A percentile compares a stretch with the other conserved stretches of the same genome.
Conservation (phyloP, 1,140 invertebrate genomes). For the Scylla paramamosain region DNA sequence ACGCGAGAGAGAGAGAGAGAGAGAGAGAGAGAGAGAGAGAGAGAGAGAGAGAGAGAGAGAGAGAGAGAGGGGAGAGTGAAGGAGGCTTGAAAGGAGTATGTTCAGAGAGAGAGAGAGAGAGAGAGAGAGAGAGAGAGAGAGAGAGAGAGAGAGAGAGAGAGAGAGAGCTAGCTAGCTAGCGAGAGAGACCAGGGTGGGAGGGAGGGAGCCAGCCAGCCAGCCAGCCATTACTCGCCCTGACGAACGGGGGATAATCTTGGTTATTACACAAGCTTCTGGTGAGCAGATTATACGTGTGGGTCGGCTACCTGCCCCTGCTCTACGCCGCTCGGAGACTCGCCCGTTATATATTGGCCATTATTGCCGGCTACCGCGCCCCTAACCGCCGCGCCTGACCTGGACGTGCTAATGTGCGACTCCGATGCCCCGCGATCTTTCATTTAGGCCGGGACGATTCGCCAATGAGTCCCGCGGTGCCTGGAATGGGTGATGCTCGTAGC, state of each 20-base stretch:
- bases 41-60: neutral
- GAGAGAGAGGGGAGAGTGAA: too few relatives aligned
- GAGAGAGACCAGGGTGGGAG: neutral
- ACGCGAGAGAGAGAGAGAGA: neutral
- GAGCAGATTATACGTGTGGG: constrained; percentile 62
- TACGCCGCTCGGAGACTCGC: constrained; percentile 51
- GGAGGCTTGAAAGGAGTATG: neutral
- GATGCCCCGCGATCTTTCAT: constrained; percentile 54
- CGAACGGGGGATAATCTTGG: constrained; percentile 60
- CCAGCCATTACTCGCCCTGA: constrained; percentile 52
- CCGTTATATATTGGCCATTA: constrained; percentile 62
- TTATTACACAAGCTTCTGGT: constrained; percentile 68
- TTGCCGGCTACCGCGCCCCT: constrained; percentile 65
- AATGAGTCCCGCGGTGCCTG: too few relatives aligned
- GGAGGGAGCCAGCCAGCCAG: neutral
- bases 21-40: constrained; percentile 17
- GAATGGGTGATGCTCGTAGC: too few relatives aligned
- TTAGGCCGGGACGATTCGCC: neutral
- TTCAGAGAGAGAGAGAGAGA: neutral
- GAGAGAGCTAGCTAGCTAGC: constrained; percentile 3
- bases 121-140: neutral
- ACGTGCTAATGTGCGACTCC: constrained; percentile 64
- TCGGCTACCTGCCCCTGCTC: constrained; percentile 62
- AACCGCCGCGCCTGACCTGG: constrained; percentile 25
- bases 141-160: neutral